Base-by-base conservation (phyloP, 37 sponge, comb jelly and placozoan genomes). In the Hexactinellida sp. region DNA sequence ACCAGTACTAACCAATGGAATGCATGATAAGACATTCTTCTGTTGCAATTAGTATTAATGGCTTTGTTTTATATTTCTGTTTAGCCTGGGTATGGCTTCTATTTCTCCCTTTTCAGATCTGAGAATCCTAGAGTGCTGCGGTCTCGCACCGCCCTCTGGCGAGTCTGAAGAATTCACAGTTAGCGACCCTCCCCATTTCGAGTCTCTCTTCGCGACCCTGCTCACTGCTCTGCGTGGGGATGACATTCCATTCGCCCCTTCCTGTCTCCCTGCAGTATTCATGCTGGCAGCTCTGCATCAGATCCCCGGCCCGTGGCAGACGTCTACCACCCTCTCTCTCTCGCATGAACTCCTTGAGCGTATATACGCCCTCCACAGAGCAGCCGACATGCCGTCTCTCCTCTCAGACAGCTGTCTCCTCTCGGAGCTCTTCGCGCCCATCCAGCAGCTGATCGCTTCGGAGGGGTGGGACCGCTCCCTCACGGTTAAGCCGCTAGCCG, bases 1-100 rank as follows among this genome's bases (percentile, higher is more conserved):
- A 91, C 54, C 95, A 94, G 83, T 92, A 91, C 84, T 94, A 84
- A 90, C 16, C n/a, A n/a, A n/a, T n/a, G n/a, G n/a, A n/a, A n/a
- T n/a, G n/a, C n/a, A n/a, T n/a, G n/a, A n/a, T n/a, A n/a, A n/a
- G n/a, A n/a, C n/a, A n/a, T n/a, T n/a, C n/a, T n/a, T n/a, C n/a
- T n/a, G n/a, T n/a, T n/a, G n/a, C n/a, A n/a, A n/a, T n/a, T n/a
- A n/a, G n/a, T n/a, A n/a, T n/a, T n/a, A n/a, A n/a, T n/a, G n/a
- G n/a, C n/a, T n/a, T n/a, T n/a, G n/a, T n/a, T n/a, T n/a, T n/a
- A n/a, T n/a, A n/a, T n/a, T n/a, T n/a, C n/a, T n/a, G n/a, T n/a
- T n/a, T n/a, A n/a, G n/a, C n/a, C n/a, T n/a, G n/a, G 16, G 52
- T 16, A 47, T 47, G 52, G 52, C 52, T 47, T 47, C 9, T 47